These are phyloP conservation scores for Drosophila melanosoma DNA, from an alignment of 2,888 invertebrate genomes.

Conservation along the genomic window DNA sequence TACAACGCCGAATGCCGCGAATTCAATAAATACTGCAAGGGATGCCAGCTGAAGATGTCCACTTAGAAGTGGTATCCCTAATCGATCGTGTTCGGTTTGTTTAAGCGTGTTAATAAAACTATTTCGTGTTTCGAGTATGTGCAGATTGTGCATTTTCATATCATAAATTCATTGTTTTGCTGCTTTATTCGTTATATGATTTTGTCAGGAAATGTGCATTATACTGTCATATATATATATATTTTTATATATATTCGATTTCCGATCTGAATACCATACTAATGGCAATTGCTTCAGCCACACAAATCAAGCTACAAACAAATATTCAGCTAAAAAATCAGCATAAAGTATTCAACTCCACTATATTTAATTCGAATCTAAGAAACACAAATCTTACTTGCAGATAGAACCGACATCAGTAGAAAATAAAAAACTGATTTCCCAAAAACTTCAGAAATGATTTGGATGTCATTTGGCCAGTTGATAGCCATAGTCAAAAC, in stretches of 20 bases:
- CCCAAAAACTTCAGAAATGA: neutral
- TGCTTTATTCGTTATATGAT: neutral
- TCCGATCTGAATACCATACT: too few species aligned
- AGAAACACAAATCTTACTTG: neutral
- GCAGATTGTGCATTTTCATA: neutral
- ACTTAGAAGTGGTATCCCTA: slow-evolving; percentile 27
- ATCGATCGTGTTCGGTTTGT: slow-evolving; percentile 34
- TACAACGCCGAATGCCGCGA: slow-evolving; percentile 44
- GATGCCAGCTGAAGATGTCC: slow-evolving; percentile 47
- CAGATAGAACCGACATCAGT: neutral
- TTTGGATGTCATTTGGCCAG: neutral
- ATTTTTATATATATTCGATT: too few species aligned
- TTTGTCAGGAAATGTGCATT: neutral
- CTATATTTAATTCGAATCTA: too few species aligned
- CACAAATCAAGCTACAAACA: neutral
- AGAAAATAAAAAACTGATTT: neutral
- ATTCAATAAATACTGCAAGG: slow-evolving; percentile 40
- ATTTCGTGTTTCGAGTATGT: neutral
- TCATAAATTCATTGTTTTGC: too few species aligned
- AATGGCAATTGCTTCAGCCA: neutral
- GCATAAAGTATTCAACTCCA: too few species aligned
- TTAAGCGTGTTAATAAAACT: slow-evolving; percentile 8
- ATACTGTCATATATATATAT: too few species aligned
- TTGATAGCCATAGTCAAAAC: neutral
- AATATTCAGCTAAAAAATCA: neutral